Base-by-base conservation (phyloP, 1,140 invertebrate species). In the Cydia amplana region DNA sequence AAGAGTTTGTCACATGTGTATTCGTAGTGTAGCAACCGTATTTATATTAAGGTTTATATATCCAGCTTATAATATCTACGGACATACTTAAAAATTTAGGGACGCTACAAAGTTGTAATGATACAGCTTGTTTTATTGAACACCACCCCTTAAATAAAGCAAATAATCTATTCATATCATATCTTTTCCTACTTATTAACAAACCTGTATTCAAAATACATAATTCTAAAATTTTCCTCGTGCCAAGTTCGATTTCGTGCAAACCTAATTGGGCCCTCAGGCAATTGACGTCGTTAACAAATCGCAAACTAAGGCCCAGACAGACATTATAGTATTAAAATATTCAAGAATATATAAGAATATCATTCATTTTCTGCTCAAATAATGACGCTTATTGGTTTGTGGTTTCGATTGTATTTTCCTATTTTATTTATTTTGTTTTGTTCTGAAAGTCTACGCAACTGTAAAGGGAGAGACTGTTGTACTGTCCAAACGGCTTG, bases 201-300 rank as follows among this genome's bases (percentile, higher is more conserved):
- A 18, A 60, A 16, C 51, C 9, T 23, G 10, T 60, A 23, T 60
- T 23, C 55, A 60, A 51, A 51, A 51, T 60, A 23, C 18, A n/a
- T 60, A 20, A 12, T 23, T 60, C 23, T 60, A 60, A 2, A 10
- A 10, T 60, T 55, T 55, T 60, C 55, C 55, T 12, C n/a, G 49
- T 18, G 16, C 55, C 55, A n/a, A 16, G 55, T 60, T 60, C 55
- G 55, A 60, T 60, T 23, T 23, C 20, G 55, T 23, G 20, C 55
- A 9, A 60, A 60, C 20, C 20, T 60, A 60, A 60, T 60, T 60
- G 55, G 55, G 55, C 55, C 55, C 55, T 60, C 20, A 23, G 55
- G 55, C 55, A 60, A 10, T 70, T 70, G 65, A 36, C 16, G 65
- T 36, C 65, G 65, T 70, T 70, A n/a, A 32, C 28, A 70, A 70